phyloP scores from a whole-genome alignment of 2,113 vertebrate species.

The Phylloscopus trochiloides region DNA sequence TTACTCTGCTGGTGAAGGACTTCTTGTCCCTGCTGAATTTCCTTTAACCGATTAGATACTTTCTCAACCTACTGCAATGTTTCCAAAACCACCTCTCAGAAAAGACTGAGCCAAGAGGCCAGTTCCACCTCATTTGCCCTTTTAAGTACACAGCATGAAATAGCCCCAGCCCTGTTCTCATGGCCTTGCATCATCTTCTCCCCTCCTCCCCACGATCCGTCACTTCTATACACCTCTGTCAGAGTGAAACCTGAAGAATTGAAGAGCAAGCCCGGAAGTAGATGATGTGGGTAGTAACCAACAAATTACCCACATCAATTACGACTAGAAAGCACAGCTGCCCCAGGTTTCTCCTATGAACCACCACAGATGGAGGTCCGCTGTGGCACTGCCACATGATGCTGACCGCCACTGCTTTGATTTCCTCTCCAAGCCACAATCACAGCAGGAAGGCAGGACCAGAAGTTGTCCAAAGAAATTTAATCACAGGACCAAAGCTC shows the following conservation, averaged over 20 bases:
- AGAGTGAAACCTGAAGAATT: background rate
- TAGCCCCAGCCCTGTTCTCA: background rate
- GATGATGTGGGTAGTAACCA: background rate
- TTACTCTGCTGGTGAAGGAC: background rate
- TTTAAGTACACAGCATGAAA: background rate
- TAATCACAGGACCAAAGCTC: background rate
- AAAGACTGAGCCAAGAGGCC: background rate
- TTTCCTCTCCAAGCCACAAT: background rate
- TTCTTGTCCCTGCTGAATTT: background rate
- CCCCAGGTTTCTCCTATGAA: rapidly evolving
- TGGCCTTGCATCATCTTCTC: background rate
- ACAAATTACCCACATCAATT: background rate
- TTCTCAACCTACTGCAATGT: background rate
- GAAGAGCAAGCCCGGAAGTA: background rate
- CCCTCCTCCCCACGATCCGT: background rate
- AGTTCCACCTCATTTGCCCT: constrained; percentile 11
- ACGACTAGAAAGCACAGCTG: background rate
- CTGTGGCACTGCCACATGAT: background rate
- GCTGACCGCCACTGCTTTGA: background rate
- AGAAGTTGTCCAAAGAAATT: background rate
- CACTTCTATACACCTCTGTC: background rate
- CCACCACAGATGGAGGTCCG: background rate
- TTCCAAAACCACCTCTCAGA: background rate
- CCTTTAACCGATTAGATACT: background rate
- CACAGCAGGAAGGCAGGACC: background rate